A percentile compares a stretch with the other conserved stretches of the same genome.
phyloP scores from a whole-genome alignment of 2,113 vertebrate genomes.

The Lonchura striata region DNA sequence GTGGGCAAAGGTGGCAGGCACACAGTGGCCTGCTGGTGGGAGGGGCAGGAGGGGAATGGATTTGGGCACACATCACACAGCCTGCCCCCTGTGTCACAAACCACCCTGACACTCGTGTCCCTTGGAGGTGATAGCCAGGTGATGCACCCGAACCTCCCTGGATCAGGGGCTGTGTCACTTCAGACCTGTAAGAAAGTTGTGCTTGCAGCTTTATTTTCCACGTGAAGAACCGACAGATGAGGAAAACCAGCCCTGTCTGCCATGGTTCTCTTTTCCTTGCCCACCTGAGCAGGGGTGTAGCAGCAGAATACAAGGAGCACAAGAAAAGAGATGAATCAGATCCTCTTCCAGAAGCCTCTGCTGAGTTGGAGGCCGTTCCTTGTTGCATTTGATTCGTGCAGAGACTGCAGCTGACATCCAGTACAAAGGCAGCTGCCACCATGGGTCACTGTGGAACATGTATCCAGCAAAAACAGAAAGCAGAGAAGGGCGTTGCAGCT shows the following conservation, averaged over 20 bases:
- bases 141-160: rapidly evolving
- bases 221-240: background rate
- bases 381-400: background rate
- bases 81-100: background rate
- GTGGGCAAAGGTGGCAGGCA: background rate
- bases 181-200: background rate
- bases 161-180: background rate
- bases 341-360: background rate
- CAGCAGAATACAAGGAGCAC: background rate
- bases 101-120: background rate
- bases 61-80: background rate
- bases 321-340: background rate
- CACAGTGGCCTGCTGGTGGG: background rate
- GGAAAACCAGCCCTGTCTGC: background rate
- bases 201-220: background rate
- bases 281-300: background rate
- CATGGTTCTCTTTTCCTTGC: background rate
- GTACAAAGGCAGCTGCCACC: background rate
- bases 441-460: background rate
- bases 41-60: background rate
- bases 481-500: background rate
- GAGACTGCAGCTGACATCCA: background rate
- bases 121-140: rapidly evolving
- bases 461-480: background rate
- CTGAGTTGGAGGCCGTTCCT: background rate